Percentiles rank a stretch among this genome's conserved stretches.
Conservation (phyloP, 2,113 vertebrate species). For the Seriola aureovittata region DNA sequence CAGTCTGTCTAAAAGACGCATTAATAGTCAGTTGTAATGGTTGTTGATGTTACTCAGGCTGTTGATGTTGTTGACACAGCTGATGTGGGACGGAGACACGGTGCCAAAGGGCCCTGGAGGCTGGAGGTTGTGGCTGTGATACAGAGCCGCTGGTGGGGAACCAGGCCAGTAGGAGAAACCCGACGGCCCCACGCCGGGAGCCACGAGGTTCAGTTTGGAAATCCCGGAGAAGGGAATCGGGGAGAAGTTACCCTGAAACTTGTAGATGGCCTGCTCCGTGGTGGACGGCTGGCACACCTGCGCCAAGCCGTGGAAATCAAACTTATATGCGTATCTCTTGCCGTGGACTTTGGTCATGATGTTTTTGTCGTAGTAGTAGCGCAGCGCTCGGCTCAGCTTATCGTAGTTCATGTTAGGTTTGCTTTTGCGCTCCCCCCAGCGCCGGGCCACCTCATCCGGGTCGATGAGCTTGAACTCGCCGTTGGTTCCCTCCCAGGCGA, state of each 20-base stretch:
- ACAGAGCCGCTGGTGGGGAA: slow-evolving; percentile 88
- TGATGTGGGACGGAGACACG: slow-evolving; percentile 90
- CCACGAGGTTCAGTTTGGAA: slow-evolving; percentile 97
- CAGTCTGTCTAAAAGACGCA: background rate
- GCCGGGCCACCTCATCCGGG: slow-evolving; percentile 95
- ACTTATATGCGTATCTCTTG: slow-evolving; percentile 98
- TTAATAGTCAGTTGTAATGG: slow-evolving; percentile 91
- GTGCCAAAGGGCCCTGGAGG: slow-evolving; percentile 89
- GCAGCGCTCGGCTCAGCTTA: slow-evolving; percentile 97
- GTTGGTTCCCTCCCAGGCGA: slow-evolving; percentile 97
- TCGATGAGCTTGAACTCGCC: slow-evolving; percentile 98
- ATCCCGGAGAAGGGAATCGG: slow-evolving; percentile 94
- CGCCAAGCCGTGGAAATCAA: slow-evolving; percentile 97
- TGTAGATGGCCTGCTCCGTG: slow-evolving; percentile 94
- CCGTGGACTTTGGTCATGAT: slow-evolving; percentile 99
- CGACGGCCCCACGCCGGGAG: slow-evolving; percentile 90
- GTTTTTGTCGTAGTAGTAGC: slow-evolving; percentile 99
- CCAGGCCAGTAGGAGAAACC: slow-evolving; percentile 97
- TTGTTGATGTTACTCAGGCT: slow-evolving; percentile 85
- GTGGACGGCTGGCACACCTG: slow-evolving; percentile 96
- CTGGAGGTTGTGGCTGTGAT: slow-evolving; percentile 91
- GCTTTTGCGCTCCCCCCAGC: slow-evolving; percentile 98
- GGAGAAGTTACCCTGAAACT: slow-evolving; percentile 94
- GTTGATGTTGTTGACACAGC: slow-evolving; percentile 90
- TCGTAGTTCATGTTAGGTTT: slow-evolving; percentile 99